Base-by-base conservation (phyloP, 1,140 invertebrate species). In the Maconellicoccus hirsutus region DNA sequence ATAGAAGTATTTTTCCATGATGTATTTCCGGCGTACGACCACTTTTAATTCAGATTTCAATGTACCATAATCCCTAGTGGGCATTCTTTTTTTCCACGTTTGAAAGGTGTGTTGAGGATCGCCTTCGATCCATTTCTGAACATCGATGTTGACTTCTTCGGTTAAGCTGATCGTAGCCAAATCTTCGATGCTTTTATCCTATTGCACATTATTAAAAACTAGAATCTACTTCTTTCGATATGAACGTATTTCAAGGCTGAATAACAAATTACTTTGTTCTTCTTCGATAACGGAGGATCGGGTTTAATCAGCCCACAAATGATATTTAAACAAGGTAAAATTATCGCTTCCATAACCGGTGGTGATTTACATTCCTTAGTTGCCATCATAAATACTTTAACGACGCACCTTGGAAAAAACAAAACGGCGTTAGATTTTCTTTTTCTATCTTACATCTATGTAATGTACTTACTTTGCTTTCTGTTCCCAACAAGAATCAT, bases 401-500 rank as follows among this genome's bases (percentile, higher is more conserved):
- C 90, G 22, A 97, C 89, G 77, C 92, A 93, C 22, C 92, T 86
- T 1, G 96, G 80, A 73, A 8, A 69, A n/a, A 59, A 73, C 6
- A 52, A 12, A 3, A 52, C 42, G 42, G n/a, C 42, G 42, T 52
- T 52, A 52, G 33, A 38, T 38, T 38, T 14, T 38, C 14, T 14
- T 38, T 14, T 38, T 38, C 33, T 38, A 7, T 6, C 6, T 38
- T 38, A 38, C 33, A n/a, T 14, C 33, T 6, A 38, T 7, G 33
- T 61, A 22, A 61, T 61, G 23, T 71, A 70, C 69, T 59, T 70
- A 78, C 52, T 92, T 86, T 0, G 98, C 80, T 77, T 95, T 90
- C 71, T 91, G 87, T 79, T 98, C 94, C 95, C 95, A 98, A 78
- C 94, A 98, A 0, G 89, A 86, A 76, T 98, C 95, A 77, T 97